Conservation (phyloP, 2,888 invertebrate genomes). For the Ophion ellenae region DNA sequence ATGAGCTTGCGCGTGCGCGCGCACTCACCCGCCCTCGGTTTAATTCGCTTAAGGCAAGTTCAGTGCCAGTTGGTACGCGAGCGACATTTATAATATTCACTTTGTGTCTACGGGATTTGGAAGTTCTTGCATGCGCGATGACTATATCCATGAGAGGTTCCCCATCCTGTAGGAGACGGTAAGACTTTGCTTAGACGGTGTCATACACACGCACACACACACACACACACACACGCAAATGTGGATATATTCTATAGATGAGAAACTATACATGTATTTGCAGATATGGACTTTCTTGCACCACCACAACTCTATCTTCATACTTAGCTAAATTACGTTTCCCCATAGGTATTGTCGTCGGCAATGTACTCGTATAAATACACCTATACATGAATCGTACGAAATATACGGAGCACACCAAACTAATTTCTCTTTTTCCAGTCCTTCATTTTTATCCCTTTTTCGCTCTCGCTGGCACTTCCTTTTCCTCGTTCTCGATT, state of each 20-base stretch:
- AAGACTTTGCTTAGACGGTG: conserved; percentile 45
- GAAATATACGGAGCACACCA: conserved; percentile 52
- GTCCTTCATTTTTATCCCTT: background rate
- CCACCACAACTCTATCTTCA: background rate
- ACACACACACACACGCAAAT: background rate
- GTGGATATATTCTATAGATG: conserved; percentile 1
- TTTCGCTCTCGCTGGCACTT: conserved; percentile 18
- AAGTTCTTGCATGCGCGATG: conserved; percentile 62
- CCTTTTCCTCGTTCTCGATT: conserved; percentile 23
- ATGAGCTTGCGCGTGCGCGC: background rate
- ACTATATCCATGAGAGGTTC: conserved; percentile 53
- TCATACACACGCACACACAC: conserved; percentile 34
- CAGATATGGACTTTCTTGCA: conserved; percentile 14
- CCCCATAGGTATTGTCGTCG: conserved; percentile 18
- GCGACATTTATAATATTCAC: conserved; percentile 68
- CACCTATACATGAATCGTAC: conserved; percentile 38
- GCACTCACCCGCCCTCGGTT: conserved; percentile 61
- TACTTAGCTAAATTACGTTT: conserved; percentile 31
- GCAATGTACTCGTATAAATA: conserved; percentile 44
- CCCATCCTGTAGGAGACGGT: conserved; percentile 9
- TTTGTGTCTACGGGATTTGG: conserved; percentile 65
- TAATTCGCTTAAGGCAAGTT: conserved; percentile 76
- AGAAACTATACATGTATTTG: background rate
- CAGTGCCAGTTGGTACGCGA: conserved; percentile 74
- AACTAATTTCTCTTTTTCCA: conserved; percentile 51